phyloP scores from a whole-genome alignment of 2,113 vertebrate species.

The Pituophis catenifer region DNA sequence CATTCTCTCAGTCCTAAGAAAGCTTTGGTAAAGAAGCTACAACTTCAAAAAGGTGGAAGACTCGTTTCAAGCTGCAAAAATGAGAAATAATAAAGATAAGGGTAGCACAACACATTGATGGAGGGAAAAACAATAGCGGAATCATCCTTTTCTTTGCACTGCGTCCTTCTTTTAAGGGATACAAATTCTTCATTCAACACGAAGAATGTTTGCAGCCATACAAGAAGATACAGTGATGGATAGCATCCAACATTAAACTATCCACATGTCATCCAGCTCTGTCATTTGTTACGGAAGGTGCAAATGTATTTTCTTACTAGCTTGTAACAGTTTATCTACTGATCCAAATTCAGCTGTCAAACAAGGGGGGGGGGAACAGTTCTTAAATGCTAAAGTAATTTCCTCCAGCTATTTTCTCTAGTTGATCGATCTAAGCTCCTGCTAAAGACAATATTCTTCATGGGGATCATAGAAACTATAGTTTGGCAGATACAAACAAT shows the following conservation, averaged over 20 bases:
- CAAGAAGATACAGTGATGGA: background rate
- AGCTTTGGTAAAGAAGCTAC: background rate
- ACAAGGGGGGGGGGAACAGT: fast-evolving
- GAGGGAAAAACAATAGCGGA: background rate
- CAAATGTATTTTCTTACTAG: background rate
- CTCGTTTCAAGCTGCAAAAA: no score
- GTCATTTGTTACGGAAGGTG: background rate
- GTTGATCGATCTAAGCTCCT: background rate
- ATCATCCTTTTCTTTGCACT: background rate
- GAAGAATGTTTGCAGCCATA: no score
- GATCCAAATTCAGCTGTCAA: background rate
- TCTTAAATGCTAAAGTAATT: background rate
- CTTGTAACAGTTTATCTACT: background rate
- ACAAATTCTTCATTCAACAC: background rate
- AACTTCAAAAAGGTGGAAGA: no score
- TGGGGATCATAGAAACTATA: background rate
- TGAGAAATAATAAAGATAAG: no score
- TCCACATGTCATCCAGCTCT: background rate
- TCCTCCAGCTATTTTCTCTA: background rate
- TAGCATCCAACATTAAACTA: background rate
- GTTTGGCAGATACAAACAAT: background rate
- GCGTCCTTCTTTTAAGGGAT: background rate
- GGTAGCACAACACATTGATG: background rate
- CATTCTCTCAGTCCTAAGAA: background rate
- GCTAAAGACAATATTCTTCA: background rate